Evolutionary conservation across 2,797 vertebrate genomes (phyloP), one percentile per base, ranked within the genome.

Genomic region (Poecilia gillii): DNA sequence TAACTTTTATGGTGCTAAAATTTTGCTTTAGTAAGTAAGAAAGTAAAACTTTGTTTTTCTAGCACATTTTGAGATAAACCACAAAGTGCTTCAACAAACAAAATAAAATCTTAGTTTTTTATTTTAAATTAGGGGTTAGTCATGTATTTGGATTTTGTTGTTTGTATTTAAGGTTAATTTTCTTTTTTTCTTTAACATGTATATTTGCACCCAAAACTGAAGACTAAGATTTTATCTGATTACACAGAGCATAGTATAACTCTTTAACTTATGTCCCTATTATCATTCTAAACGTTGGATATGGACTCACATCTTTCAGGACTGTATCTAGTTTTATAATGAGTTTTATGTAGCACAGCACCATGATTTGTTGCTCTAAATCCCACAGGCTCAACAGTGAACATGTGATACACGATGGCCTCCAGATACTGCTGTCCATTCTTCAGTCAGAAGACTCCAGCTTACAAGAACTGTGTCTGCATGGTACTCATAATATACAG

Each of bases 391-490:
- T 84, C 11, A 71, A 11, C 4, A 78, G 39, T 20, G 0, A 5
- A 12, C 62, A 71, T 20, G 4, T 79, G 16, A 12, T 2, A 0
- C 3, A 33, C 28, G 13, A 0, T 14, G 1, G 3, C 13, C 0
- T 77, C 0, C 4, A 6, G 0, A 53, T 72, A 25, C 73, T 84
- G 16, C 25, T 71, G 3, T 71, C 79, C 0, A 33, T 71, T 2
- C 70, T 84, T 43, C 25, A 71, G 28, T 81, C 76, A 18, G 13
- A 62, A 18, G 43, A 70, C 33, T 84, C 81, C 0, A 43, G 9
- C 49, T 33, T 86, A 23, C 39, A 53, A 47, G 79, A 83, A 11
- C 74, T 87, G 20, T 31, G 66, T 76, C 76, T 87, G 20, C 33
- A 39, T 5, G 12, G 1, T 49, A 2, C n/a, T 41, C 25, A 25